Evolutionary conservation across 2,888 invertebrate species (phyloP).

Genomic region (Cheiracanthium punctorium): DNA sequence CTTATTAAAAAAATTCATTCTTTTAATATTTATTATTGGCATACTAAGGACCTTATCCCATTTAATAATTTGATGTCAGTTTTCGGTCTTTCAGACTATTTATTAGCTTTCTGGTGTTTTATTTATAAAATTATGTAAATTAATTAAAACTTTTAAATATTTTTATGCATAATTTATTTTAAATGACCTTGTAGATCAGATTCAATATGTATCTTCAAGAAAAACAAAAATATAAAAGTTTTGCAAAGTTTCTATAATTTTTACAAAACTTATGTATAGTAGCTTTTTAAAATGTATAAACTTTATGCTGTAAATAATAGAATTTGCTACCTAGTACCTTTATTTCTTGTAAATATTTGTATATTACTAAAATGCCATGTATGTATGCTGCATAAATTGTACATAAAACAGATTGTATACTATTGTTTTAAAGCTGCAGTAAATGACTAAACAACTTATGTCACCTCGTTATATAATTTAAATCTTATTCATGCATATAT

Average conservation of each 20-base stretch:
- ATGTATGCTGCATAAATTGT: slow-evolving; percentile 62
- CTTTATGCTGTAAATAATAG: slow-evolving; percentile 46
- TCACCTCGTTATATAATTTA: no score
- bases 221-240: no score
- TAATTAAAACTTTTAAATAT: no score
- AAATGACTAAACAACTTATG: slow-evolving; percentile 4
- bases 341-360: slow-evolving; percentile 58
- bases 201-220: slow-evolving; percentile 12
- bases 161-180: not conserved
- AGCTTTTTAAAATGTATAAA: not conserved
- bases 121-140: no score
- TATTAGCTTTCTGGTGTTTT: no score
- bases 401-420: slow-evolving; percentile 58
- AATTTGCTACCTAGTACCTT: slow-evolving; percentile 67
- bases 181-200: not conserved
- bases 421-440: slow-evolving; percentile 36
- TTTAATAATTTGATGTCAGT: no score
- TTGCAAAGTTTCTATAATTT: no score
- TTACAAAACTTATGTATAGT: slow-evolving; percentile 17
- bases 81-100: no score
- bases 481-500: no score
- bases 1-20: no score
- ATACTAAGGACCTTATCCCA: no score
- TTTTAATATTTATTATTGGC: no score
- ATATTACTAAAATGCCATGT: slow-evolving; percentile 43